Conservation (phyloP, 2,888 invertebrate genomes). For the Drosophila picticornis region DNA sequence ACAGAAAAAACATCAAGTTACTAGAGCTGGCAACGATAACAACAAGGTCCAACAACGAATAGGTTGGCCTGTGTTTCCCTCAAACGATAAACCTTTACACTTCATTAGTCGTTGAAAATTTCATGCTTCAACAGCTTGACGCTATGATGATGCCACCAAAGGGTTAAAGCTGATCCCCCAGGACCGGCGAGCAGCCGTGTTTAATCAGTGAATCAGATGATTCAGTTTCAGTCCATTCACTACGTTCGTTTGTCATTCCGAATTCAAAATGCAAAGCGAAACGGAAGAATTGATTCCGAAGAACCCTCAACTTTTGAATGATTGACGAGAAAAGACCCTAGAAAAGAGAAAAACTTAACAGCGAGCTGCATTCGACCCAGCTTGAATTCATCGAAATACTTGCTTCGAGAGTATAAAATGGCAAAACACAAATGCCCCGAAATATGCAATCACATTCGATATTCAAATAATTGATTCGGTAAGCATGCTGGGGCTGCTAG, state of each 20-base stretch:
- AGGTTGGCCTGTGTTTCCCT: slow-evolving; percentile 56
- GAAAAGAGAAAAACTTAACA: not conserved
- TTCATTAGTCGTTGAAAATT: slow-evolving; percentile 77
- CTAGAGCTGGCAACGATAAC: slow-evolving; percentile 38
- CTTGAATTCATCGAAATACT: not conserved
- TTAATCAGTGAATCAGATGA: slow-evolving; percentile 77
- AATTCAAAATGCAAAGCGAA: slow-evolving; percentile 60
- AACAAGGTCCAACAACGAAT: slow-evolving; percentile 34
- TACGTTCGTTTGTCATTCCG: slow-evolving; percentile 61
- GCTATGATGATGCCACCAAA: slow-evolving; percentile 63
- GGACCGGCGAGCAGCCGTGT: slow-evolving; percentile 45
- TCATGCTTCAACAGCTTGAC: slow-evolving; percentile 76
- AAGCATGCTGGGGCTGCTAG: not conserved
- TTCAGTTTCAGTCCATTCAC: slow-evolving; percentile 67
- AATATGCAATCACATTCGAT: not conserved
- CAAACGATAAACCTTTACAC: slow-evolving; percentile 79
- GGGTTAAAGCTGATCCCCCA: slow-evolving; percentile 60
- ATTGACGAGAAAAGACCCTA: slow-evolving; percentile 17
- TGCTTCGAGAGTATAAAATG: not conserved
- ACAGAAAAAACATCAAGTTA: slow-evolving; percentile 12
- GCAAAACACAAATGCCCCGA: not conserved
- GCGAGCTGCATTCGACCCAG: not conserved
- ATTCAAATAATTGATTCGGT: not conserved
- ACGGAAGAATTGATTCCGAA: slow-evolving; percentile 2
- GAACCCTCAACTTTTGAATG: not conserved